These are phyloP conservation scores for Phylloscopus trochilus DNA, from an alignment of 2,113 vertebrate species.

Conservation along the genomic window DNA sequence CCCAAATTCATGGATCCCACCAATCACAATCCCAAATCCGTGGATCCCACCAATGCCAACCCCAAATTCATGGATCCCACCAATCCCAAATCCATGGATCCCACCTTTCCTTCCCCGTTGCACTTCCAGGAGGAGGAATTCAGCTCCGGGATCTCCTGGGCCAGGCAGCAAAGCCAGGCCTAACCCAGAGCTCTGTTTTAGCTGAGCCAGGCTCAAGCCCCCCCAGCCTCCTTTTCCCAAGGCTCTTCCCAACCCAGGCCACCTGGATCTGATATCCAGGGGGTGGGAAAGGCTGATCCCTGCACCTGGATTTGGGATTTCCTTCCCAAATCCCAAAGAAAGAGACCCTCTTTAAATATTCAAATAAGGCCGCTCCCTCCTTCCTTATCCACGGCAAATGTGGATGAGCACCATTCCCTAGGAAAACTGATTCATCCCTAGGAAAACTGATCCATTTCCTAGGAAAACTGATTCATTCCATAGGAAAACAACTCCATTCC, in stretches of 20 bases:
- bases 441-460: too few relatives aligned
- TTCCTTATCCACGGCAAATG: too few relatives aligned
- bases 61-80: too few relatives aligned
- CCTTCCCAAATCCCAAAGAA: background rate
- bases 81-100: too few relatives aligned
- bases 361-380: too few relatives aligned
- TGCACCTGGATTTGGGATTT: background rate
- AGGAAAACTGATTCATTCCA: too few relatives aligned
- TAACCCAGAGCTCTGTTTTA: accelerated
- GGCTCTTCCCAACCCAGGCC: background rate
- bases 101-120: accelerated
- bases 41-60: too few relatives aligned
- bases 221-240: accelerated
- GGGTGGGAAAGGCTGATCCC: background rate
- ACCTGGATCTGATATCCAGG: background rate
- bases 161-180: accelerated
- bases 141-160: accelerated
- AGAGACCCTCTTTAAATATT: accelerated
- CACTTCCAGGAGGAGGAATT: background rate
- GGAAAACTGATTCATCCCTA: too few relatives aligned
- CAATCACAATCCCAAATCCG: too few relatives aligned
- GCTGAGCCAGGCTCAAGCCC: background rate
- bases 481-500: too few relatives aligned
- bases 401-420: too few relatives aligned
- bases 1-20: too few relatives aligned